Conservation (phyloP, 2,113 vertebrate species). For the Sturnus vulgaris region DNA sequence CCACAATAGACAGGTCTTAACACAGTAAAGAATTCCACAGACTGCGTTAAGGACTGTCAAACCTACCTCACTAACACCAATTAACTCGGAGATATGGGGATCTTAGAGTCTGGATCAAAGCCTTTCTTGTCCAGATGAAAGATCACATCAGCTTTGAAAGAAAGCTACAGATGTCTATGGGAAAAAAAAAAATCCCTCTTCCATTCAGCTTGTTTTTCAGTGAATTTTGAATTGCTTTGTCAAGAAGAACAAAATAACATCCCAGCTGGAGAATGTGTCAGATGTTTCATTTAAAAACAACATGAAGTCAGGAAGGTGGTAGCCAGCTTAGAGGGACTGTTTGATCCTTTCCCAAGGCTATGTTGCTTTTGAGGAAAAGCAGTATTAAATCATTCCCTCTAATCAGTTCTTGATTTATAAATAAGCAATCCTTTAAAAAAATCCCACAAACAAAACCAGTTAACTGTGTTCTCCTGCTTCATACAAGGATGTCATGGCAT, state of each 20-base stretch:
- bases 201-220: conserved; percentile 31
- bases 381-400: conserved; percentile 38
- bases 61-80: conserved; percentile 58
- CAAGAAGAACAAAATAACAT: conserved; percentile 49
- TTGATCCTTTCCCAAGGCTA: conserved; percentile 54
- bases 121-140: conserved; percentile 54
- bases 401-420: conserved; percentile 21
- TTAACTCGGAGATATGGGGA: conserved; percentile 45
- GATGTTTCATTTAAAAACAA: conserved; percentile 63
- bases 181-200: not conserved
- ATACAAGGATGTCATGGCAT: not conserved
- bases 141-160: conserved; percentile 53
- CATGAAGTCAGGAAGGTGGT: conserved; percentile 14
- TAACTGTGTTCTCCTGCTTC: not conserved
- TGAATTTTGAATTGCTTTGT: conserved; percentile 45
- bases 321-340: conserved; percentile 28
- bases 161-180: conserved; percentile 46
- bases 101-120: conserved; percentile 56
- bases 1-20: conserved; percentile 44
- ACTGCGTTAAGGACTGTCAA: conserved; percentile 15
- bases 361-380: conserved; percentile 36
- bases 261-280: conserved; percentile 21
- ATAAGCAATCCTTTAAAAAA: not conserved
- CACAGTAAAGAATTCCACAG: conserved; percentile 34
- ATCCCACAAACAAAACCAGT: not conserved